Base-by-base conservation (phyloP, 2,797 vertebrate species). In the Sebastes diaconus region DNA sequence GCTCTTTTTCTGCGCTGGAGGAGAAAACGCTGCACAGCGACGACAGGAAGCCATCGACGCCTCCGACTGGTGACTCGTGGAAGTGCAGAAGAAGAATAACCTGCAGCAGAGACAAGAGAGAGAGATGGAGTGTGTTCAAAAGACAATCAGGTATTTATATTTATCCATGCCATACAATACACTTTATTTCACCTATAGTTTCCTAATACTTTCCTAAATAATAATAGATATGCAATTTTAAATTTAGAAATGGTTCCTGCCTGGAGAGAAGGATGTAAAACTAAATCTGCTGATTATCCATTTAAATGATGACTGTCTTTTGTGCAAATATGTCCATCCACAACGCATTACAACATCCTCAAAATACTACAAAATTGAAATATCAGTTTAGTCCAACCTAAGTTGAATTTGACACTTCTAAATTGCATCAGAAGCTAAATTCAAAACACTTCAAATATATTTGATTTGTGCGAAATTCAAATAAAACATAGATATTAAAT, bases 1-100 rank as follows among this genome's bases (percentile, higher is more conserved):
- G 8, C 32, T 71, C 68, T 83, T 46, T 52, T 39, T 90, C 75
- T 72, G 32, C 6, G 42, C 39, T 4, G n/a, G 60, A 74, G 74
- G 73, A 72, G 29, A 29, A 67, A n/a, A 39, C 2, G 54, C 63
- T 54, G 64, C 46, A 25, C n/a, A 68, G 34, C 52, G 55, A 73
- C 0, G 12, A 64, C n/a, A 14, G 25, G 79, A 52, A 24, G 65
- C 18, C 65, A 20, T 25, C 18, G 12, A 2, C 68, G 30, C 87
- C 90, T 42, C 68, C 83, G 0, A 0, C 9, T 86, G 88, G 84
- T 29, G 34, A 50, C 16, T 68, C 39, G 22, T 2, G 73, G 65
- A 69, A 34, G 29, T 71, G 69, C 65, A 81, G 39, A 3, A 9
- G 54, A 64, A 50, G n/a, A 39, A 29, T 2, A 20, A 13, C 11